Conservation (phyloP, 2,888 invertebrate species). For the Carcina quercana region DNA sequence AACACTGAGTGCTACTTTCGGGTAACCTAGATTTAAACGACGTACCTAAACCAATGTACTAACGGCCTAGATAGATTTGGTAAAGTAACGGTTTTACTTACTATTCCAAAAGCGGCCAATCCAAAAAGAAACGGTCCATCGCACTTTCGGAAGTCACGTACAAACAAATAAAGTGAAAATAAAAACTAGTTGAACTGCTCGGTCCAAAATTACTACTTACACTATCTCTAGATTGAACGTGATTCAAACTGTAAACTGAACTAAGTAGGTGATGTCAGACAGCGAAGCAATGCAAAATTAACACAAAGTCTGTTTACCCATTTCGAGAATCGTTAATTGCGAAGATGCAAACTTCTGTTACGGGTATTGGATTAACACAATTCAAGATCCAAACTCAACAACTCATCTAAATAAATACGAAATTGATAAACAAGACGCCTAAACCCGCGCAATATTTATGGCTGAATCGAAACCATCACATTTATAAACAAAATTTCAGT, state of each 20-base stretch:
- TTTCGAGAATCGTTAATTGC: slow-evolving; percentile 34
- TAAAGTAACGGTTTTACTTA: slow-evolving; percentile 28
- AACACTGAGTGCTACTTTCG: not conserved
- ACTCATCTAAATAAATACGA: not conserved
- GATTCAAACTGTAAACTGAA: slow-evolving; percentile 48
- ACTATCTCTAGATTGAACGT: slow-evolving; percentile 28
- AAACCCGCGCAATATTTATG: too few relatives aligned
- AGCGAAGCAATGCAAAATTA: slow-evolving; percentile 41
- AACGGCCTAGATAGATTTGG: slow-evolving; percentile 14
- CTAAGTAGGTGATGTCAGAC: slow-evolving; percentile 48
- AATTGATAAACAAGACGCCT: too few relatives aligned
- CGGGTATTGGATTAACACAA: slow-evolving; percentile 20
- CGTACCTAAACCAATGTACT: too few relatives aligned
- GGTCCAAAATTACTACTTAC: slow-evolving; percentile 34
- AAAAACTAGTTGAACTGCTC: slow-evolving; percentile 17
- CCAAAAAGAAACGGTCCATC: slow-evolving; percentile 32
- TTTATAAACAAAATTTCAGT: too few relatives aligned
- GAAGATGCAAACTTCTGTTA: slow-evolving; percentile 18
- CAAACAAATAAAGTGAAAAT: slow-evolving; percentile 6
- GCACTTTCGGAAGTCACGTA: slow-evolving; percentile 6
- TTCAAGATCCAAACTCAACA: not conserved
- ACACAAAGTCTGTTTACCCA: slow-evolving; percentile 33
- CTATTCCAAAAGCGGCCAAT: slow-evolving; percentile 28
- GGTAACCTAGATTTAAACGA: not conserved
- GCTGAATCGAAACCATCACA: too few relatives aligned